Conservation (phyloP, 2,888 invertebrate genomes). For the Bursaphelenchus okinawaensis region DNA sequence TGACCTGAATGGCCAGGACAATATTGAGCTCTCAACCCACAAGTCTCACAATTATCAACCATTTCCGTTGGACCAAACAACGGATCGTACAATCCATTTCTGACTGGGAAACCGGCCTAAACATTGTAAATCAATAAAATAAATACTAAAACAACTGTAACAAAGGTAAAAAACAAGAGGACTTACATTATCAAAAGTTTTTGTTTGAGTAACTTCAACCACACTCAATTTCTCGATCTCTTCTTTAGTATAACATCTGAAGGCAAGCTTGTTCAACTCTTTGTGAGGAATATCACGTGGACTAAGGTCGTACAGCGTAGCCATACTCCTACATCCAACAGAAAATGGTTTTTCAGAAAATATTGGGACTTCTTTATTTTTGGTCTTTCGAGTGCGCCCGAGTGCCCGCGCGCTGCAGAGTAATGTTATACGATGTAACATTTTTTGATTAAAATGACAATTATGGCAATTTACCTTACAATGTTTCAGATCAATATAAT, state of each 20-base stretch:
- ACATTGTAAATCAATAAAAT: too few species aligned
- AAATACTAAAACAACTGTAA: neutral
- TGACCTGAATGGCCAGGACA: slow-evolving; percentile 86
- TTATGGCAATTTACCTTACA: too few species aligned
- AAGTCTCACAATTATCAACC: slow-evolving; percentile 44
- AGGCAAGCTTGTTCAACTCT: slow-evolving; percentile 44
- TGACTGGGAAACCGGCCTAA: slow-evolving; percentile 49
- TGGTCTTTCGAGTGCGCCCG: too few species aligned
- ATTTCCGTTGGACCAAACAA: slow-evolving; percentile 66
- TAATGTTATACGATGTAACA: too few species aligned
- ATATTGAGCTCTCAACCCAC: slow-evolving; percentile 63
- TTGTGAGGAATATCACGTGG: slow-evolving; percentile 30
- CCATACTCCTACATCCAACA: too few species aligned
- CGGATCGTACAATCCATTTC: slow-evolving; percentile 83
- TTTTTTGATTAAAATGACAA: too few species aligned
- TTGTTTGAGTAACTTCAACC: slow-evolving; percentile 44
- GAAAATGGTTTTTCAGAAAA: too few species aligned
- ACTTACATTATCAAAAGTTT: slow-evolving; percentile 53
- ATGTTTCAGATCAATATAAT: too few species aligned
- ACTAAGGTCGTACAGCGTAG: slow-evolving; percentile 2
- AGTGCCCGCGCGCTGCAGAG: too few species aligned
- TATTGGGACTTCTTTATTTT: too few species aligned
- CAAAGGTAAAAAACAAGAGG: neutral
- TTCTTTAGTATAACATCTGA: slow-evolving; percentile 48
- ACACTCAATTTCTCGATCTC: slow-evolving; percentile 52